phyloP scores from a whole-genome alignment of 1,140 invertebrate species.

The Caenorhabditis inopinata region DNA sequence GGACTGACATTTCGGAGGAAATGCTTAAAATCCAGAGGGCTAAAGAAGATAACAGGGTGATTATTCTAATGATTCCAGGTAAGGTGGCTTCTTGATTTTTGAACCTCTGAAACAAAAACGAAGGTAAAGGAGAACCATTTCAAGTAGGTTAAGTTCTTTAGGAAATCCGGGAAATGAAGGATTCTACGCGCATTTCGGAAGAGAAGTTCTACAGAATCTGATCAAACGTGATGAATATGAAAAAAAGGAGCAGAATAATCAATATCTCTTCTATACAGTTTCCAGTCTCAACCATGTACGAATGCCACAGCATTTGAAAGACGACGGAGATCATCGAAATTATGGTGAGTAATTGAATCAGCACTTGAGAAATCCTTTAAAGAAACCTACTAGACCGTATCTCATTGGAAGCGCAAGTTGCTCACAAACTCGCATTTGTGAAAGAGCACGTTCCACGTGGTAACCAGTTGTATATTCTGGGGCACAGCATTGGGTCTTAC shows the following conservation, averaged over 20 bases:
- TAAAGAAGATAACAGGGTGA: conserved; percentile 36
- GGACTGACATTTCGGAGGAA: conserved; percentile 42
- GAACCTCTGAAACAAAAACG: background rate
- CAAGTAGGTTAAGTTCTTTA: too few relatives aligned
- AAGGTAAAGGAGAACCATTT: too few relatives aligned
- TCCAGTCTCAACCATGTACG: conserved; percentile 54
- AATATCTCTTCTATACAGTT: conserved; percentile 53
- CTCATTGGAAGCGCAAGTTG: conserved; percentile 49
- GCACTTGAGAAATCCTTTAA: too few relatives aligned
- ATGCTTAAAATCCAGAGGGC: conserved; percentile 21
- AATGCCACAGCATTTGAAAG: conserved; percentile 43
- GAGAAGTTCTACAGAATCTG: conserved; percentile 32
- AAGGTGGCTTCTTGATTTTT: background rate
- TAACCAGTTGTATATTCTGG: conserved; percentile 39
- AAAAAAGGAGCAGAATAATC: conserved; percentile 3
- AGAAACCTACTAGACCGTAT: conserved; percentile 52
- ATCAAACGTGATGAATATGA: conserved; percentile 25
- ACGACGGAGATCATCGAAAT: background rate
- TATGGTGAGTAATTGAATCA: background rate
- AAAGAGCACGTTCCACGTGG: conserved; percentile 40
- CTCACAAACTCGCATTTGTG: conserved; percentile 50
- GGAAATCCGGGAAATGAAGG: conserved; percentile 55
- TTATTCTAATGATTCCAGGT: conserved; percentile 53
- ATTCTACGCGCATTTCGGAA: conserved; percentile 53
- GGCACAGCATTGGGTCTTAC: conserved; percentile 53